Percentiles rank a stretch among this genome's conserved stretches.
Evolutionary conservation across 2,888 invertebrate species (phyloP).

Genomic region (Deilephila porcellus): DNA sequence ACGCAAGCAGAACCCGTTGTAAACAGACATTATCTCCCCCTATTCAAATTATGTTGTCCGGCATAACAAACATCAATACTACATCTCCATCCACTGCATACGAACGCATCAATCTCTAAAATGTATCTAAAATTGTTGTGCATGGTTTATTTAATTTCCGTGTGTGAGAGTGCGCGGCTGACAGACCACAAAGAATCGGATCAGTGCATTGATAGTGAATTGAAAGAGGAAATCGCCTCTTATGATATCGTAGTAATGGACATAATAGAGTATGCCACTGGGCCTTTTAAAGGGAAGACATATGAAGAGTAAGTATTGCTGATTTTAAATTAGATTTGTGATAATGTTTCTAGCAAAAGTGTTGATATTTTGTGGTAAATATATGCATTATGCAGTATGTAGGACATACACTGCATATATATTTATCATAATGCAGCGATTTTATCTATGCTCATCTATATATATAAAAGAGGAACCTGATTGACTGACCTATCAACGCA

Average conservation of each 20-base stretch:
- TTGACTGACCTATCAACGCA: too few species aligned
- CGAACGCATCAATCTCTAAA: not conserved
- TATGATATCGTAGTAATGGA: constrained; percentile 79
- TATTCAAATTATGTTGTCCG: not conserved
- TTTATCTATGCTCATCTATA: too few species aligned
- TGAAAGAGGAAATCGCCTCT: constrained; percentile 84
- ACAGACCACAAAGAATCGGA: constrained; percentile 33
- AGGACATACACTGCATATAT: too few species aligned
- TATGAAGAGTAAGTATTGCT: constrained; percentile 79
- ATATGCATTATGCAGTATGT: too few species aligned
- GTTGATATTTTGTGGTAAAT: not conserved
- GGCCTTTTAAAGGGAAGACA: constrained; percentile 83
- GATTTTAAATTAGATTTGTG: not conserved
- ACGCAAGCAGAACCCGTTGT: not conserved
- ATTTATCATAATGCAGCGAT: too few species aligned
- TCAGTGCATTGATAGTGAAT: constrained; percentile 54
- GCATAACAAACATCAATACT: constrained; percentile 1
- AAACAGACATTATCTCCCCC: constrained; percentile 2
- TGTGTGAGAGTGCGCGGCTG: constrained; percentile 8
- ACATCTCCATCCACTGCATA: not conserved
- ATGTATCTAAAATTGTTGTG: not conserved
- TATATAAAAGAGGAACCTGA: too few species aligned
- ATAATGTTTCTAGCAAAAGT: not conserved
- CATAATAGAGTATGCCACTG: constrained; percentile 81
- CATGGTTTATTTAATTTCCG: constrained; percentile 9